Evolutionary conservation across 2,888 invertebrate genomes (phyloP), one percentile per base, ranked within the genome.

Genomic region (Dolomedes plantarius): DNA sequence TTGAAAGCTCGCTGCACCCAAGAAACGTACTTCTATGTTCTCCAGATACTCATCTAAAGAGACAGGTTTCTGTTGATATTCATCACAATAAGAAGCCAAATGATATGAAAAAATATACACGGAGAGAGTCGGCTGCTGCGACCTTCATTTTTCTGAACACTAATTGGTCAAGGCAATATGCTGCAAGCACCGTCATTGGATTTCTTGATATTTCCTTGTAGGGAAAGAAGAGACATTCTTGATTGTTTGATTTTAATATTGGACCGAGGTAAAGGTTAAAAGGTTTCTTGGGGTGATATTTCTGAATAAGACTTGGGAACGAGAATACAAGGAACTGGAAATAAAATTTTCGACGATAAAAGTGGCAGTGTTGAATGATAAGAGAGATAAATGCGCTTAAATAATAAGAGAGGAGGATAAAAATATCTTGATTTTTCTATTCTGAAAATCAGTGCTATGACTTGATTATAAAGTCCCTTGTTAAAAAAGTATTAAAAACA

Each of bases 111-210:
- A 23, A 56, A 23, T 56, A 23, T 23, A 23, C 23, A 56, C 11
- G 5, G 3, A 7, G 56, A 56, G 23, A 46, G 16, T 5, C 36
- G 46, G 5, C 46, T 9, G 56, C 23, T 7, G 36, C 36, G 56
- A 56, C 56, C 56, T 56, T 56, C 56, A 56, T 56, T 56, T 56
- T 56, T 23, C 56, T 56, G 5, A 5, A 56, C 56, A 56, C 56
- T 56, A 56, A 56, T 56, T 56, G 56, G 56, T 56, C 23, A 56
- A 6, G 56, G 56, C 56, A 56, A 56, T 56, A 23, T 56, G 56
- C 56, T 56, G 56, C 56, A 16, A 56, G 23, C 1, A 6, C 23
- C 56, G 3, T 56, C 41, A 56, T 56, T 19, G 23, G 19, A 36
- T 56, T 56, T 56, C 23, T 56, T 5, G 1, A 6, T 23, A 1